phyloP scores from a whole-genome alignment of 2,888 invertebrate species.

The Zygaena filipendulae region DNA sequence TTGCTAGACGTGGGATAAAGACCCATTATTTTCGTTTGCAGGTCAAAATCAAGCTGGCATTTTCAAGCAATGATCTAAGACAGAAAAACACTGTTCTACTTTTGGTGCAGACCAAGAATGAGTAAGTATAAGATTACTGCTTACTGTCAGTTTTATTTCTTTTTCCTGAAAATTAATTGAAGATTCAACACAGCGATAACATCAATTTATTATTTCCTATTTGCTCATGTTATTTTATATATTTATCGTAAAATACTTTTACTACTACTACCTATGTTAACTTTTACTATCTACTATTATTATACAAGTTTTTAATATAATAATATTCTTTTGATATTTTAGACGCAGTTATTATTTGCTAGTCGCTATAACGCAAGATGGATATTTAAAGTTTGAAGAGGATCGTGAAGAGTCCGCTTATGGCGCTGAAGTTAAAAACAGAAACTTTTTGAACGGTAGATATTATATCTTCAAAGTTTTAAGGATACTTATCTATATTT shows the following conservation, averaged over 20 bases:
- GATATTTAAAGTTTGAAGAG: constrained; percentile 86
- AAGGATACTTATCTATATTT: too few species aligned
- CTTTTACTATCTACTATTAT: not conserved
- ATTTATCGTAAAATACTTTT: not conserved
- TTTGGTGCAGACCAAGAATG: constrained; percentile 84
- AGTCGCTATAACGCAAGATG: constrained; percentile 84
- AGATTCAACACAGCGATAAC: too few species aligned
- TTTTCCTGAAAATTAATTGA: too few species aligned
- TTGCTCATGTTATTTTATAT: not conserved
- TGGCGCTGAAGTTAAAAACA: constrained; percentile 79
- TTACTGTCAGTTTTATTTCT: too few species aligned
- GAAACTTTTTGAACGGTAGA: constrained; percentile 83
- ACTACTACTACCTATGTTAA: not conserved
- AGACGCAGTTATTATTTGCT: constrained; percentile 86
- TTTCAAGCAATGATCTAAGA: constrained; percentile 83
- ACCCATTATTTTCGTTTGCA: constrained; percentile 34
- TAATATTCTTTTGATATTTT: constrained; percentile 17
- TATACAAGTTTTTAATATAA: constrained; percentile 1
- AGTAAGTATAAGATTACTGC: constrained; percentile 65
- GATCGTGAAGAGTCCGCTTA: constrained; percentile 80
- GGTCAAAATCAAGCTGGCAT: constrained; percentile 87
- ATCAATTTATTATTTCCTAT: too few species aligned
- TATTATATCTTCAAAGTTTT: too few species aligned
- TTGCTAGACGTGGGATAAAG: not conserved
- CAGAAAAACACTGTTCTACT: constrained; percentile 83